Conservation (phyloP, 2,888 invertebrate species). For the Coremacera marginata region DNA sequence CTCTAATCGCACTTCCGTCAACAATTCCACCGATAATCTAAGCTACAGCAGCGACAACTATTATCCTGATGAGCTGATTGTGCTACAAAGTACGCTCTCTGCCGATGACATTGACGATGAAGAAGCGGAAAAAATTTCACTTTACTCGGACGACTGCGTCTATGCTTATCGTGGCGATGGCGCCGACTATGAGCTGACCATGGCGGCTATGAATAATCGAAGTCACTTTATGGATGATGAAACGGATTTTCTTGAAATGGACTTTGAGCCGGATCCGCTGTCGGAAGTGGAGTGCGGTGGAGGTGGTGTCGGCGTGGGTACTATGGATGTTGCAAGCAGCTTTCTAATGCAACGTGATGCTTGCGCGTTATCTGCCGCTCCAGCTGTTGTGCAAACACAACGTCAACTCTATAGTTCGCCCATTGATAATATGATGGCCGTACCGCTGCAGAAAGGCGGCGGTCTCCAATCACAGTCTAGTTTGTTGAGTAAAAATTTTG, state of each 20-base stretch:
- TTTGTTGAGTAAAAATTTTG: slow-evolving; percentile 62
- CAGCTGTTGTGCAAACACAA: slow-evolving; percentile 49
- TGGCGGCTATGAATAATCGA: slow-evolving; percentile 51
- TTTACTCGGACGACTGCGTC: slow-evolving; percentile 68
- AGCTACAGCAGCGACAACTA: slow-evolving; percentile 67
- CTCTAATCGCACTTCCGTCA: slow-evolving; percentile 63
- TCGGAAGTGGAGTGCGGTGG: slow-evolving; percentile 65
- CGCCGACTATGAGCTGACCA: slow-evolving; percentile 60
- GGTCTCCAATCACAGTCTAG: slow-evolving; percentile 48
- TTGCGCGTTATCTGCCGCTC: slow-evolving; percentile 44
- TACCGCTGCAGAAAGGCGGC: slow-evolving; percentile 54
- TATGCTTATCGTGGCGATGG: slow-evolving; percentile 68
- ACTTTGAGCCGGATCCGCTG: slow-evolving; percentile 68
- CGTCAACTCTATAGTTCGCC: slow-evolving; percentile 63
- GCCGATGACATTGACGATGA: slow-evolving; percentile 52
- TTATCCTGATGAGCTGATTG: slow-evolving; percentile 64
- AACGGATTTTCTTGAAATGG: slow-evolving; percentile 69
- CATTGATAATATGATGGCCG: slow-evolving; percentile 56
- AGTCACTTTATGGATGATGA: slow-evolving; percentile 62
- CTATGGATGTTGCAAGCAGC: slow-evolving; percentile 43
- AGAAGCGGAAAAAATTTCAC: slow-evolving; percentile 65
- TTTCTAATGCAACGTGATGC: slow-evolving; percentile 59
- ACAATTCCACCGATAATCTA: slow-evolving; percentile 68
- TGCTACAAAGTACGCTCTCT: slow-evolving; percentile 56
- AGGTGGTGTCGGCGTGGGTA: slow-evolving; percentile 45